Conservation (phyloP, 2,888 invertebrate species). For the Galerucella calmariensis region DNA sequence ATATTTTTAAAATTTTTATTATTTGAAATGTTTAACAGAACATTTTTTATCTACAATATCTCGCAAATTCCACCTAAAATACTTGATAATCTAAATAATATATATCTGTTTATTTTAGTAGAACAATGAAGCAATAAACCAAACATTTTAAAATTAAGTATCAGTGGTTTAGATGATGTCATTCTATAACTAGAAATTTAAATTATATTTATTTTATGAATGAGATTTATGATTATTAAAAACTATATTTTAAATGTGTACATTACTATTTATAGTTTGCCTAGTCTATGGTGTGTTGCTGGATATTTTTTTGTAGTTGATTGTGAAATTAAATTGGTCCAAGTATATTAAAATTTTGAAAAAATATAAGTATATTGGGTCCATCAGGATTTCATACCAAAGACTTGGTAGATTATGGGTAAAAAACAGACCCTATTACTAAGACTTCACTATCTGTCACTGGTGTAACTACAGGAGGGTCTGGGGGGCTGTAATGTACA, state of each 20-base stretch:
- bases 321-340: no score
- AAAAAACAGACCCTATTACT: no score
- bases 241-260: neutral
- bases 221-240: slow-evolving; percentile 8
- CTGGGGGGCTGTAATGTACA: no score
- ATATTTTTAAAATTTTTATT: no score
- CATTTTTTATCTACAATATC: neutral
- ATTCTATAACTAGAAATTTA: neutral
- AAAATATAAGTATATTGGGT: no score
- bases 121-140: slow-evolving; percentile 4
- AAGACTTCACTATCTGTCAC: no score
- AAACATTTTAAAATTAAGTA: neutral
- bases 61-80: neutral
- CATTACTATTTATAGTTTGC: neutral
- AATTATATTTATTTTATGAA: neutral
- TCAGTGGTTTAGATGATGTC: neutral
- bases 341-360: no score
- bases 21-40: neutral
- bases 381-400: no score
- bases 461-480: no score
- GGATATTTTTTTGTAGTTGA: no score
- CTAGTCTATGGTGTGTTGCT: neutral
- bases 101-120: neutral
- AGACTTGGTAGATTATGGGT: no score
- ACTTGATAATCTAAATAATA: neutral